Conservation (phyloP, 2,113 vertebrate species). For the Prolemur simus region DNA sequence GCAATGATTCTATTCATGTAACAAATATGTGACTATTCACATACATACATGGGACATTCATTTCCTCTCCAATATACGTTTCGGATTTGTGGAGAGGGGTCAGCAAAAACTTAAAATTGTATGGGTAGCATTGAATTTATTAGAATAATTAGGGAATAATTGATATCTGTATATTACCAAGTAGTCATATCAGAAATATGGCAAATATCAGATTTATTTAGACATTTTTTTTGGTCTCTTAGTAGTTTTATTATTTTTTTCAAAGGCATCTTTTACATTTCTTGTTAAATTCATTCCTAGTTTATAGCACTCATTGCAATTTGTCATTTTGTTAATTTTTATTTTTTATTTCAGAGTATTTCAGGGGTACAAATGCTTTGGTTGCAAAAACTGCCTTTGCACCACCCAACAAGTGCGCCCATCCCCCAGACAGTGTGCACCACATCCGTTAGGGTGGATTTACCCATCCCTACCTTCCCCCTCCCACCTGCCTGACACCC, state of each 20-base stretch:
- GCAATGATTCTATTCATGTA: neutral
- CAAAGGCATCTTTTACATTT: neutral
- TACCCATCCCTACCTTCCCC: no score
- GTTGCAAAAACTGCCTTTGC: no score
- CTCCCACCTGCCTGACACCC: no score
- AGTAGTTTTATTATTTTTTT: neutral
- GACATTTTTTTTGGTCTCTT: neutral
- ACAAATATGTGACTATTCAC: neutral
- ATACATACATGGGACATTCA: neutral
- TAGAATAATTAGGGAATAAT: neutral
- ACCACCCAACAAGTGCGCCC: no score
- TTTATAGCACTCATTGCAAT: neutral
- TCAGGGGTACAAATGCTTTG: no score
- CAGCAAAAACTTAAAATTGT: no score
- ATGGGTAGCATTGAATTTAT: neutral
- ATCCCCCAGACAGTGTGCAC: no score
- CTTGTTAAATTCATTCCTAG: neutral
- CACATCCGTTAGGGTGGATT: no score
- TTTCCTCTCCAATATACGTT: neutral
- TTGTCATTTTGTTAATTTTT: neutral
- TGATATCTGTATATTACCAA: neutral
- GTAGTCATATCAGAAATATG: neutral
- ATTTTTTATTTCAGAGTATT: no score
- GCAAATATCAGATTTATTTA: neutral
- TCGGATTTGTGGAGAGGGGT: neutral